Evolutionary conservation across 2,888 invertebrate genomes (phyloP).

Genomic region (Melikaiella ostensackeni): DNA sequence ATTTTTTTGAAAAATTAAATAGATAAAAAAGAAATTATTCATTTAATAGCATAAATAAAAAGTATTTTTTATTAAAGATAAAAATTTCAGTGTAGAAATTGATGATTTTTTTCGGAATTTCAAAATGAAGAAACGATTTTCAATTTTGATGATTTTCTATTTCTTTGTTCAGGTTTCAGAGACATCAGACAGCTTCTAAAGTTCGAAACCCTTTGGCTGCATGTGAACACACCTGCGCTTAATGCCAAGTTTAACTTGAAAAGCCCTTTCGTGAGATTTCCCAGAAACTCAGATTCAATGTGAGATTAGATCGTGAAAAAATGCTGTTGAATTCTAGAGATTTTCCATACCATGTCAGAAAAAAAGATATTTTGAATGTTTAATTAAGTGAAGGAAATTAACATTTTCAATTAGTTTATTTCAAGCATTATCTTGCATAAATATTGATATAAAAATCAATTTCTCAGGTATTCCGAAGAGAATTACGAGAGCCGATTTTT

Average conservation of each 20-base stretch:
- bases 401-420: no score
- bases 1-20: no score
- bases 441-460: no score
- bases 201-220: constrained; percentile 9
- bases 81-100: not conserved
- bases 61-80: not conserved
- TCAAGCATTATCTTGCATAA: no score
- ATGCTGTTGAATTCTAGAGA: not conserved
- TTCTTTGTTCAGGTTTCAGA: constrained; percentile 5
- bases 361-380: not conserved
- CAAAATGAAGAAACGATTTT: not conserved
- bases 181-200: not conserved
- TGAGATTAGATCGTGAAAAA: not conserved
- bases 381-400: not conserved
- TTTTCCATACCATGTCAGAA: not conserved
- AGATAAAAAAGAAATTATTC: no score
- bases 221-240: constrained; percentile 24
- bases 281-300: not conserved
- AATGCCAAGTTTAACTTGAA: constrained; percentile 26
- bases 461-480: no score
- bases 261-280: constrained; percentile 5
- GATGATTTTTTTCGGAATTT: no score
- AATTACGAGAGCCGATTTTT: no score
- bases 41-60: not conserved
- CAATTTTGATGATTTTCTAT: not conserved